These are phyloP conservation scores for Notothenia rossii DNA, from an alignment of 2,113 vertebrate genomes.

Conservation along the genomic window DNA sequence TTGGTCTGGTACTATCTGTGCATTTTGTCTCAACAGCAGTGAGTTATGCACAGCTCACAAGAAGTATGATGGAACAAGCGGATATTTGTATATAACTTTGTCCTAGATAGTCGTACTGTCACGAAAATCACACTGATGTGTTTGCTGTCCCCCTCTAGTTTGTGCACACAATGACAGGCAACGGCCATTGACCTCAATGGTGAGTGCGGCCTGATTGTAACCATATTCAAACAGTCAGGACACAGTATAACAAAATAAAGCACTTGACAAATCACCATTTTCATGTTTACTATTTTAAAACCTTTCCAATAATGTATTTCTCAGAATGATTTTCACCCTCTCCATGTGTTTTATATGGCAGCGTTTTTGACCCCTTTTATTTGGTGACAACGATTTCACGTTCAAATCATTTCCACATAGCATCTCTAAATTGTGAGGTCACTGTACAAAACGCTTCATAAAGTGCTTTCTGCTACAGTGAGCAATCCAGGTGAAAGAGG, in stretches of 20 bases:
- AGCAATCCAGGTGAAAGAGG: slow-evolving; percentile 24
- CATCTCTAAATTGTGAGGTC: slow-evolving; percentile 18
- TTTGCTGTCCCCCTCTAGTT: too few relatives aligned
- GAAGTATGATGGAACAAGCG: too few relatives aligned
- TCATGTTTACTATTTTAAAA: neutral
- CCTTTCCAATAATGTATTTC: neutral
- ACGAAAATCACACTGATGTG: too few relatives aligned
- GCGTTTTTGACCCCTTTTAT: slow-evolving; percentile 43
- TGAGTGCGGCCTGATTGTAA: too few relatives aligned
- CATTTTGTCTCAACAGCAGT: too few relatives aligned
- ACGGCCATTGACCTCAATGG: too few relatives aligned
- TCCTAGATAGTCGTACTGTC: too few relatives aligned
- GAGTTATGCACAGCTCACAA: too few relatives aligned
- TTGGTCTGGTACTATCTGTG: too few relatives aligned
- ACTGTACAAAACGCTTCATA: slow-evolving; percentile 30
- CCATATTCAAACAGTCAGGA: neutral
- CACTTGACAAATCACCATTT: neutral
- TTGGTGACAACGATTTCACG: slow-evolving; percentile 41
- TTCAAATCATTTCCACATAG: slow-evolving; percentile 25
- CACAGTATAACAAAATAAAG: neutral
- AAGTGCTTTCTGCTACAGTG: slow-evolving; percentile 37
- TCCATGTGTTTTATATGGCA: neutral
- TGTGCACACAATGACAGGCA: too few relatives aligned
- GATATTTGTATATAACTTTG: too few relatives aligned
- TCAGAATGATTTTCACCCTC: neutral